phyloP scores from a whole-genome alignment of 2,888 invertebrate genomes.

The Caenorhabditis doughertyi region DNA sequence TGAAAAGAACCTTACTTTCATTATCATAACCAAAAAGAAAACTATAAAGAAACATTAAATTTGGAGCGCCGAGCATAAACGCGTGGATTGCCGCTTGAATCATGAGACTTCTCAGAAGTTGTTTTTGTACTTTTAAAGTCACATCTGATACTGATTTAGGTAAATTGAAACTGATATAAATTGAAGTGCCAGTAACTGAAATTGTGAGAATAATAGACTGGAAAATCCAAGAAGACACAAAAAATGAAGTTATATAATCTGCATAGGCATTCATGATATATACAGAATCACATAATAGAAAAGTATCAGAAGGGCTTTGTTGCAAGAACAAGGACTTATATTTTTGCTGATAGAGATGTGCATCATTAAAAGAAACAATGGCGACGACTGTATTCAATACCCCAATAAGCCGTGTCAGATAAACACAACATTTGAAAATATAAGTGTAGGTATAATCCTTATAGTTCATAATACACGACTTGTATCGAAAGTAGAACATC shows the following conservation, averaged over 20 bases:
- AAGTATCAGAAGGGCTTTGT: background rate
- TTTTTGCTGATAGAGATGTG: background rate
- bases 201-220: background rate
- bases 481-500: slow-evolving; percentile 20
- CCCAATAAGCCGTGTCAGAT: too few relatives aligned
- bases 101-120: slow-evolving; percentile 20
- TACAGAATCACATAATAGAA: background rate
- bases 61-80: slow-evolving; percentile 26
- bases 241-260: background rate
- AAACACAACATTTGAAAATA: too few relatives aligned
- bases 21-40: slow-evolving; percentile 27
- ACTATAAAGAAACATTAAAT: slow-evolving; percentile 26
- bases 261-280: background rate
- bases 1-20: background rate
- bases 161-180: background rate
- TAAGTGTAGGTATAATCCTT: background rate
- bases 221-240: background rate
- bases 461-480: slow-evolving; percentile 4
- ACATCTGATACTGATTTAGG: slow-evolving; percentile 9
- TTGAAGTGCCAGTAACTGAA: background rate
- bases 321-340: background rate
- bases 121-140: slow-evolving; percentile 13
- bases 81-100: slow-evolving; percentile 17
- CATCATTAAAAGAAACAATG: background rate
- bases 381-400: too few relatives aligned